phyloP scores from a whole-genome alignment of 2,888 invertebrate species.

The Cordilura impudica region DNA sequence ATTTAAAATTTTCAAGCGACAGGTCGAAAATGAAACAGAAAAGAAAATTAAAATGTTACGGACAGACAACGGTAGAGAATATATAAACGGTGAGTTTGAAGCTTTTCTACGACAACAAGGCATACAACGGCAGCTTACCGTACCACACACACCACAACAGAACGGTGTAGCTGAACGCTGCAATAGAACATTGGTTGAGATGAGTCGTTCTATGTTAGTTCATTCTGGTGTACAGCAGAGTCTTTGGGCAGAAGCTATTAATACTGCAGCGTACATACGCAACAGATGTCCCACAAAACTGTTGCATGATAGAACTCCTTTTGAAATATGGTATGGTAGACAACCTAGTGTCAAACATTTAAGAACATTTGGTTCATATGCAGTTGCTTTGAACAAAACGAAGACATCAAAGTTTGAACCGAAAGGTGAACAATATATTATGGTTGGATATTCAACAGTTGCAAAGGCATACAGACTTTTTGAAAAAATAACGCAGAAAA shows the following conservation, averaged over 20 bases:
- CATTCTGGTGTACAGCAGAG: too few species aligned
- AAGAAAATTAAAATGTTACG: constrained; percentile 7
- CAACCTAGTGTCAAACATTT: constrained; percentile 42
- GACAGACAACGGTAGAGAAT: constrained; percentile 4
- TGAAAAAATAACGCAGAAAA: not conserved
- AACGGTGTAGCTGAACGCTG: constrained; percentile 37
- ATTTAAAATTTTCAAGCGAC: constrained; percentile 37
- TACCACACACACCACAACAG: constrained; percentile 18
- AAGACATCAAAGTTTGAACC: constrained; percentile 23
- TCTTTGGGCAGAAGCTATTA: too few species aligned
- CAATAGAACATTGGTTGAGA: constrained; percentile 22
- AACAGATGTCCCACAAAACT: constrained; percentile 29
- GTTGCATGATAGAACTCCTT: constrained; percentile 9
- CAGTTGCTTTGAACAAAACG: too few species aligned
- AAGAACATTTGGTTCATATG: constrained; percentile 54
- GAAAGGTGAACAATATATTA: too few species aligned
- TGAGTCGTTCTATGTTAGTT: constrained; percentile 3
- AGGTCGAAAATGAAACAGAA: constrained; percentile 27
- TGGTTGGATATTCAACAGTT: too few species aligned
- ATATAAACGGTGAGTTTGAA: too few species aligned
- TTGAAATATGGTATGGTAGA: constrained; percentile 27
- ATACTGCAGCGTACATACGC: constrained; percentile 25
- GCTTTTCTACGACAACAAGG: too few species aligned
- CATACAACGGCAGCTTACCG: too few species aligned
- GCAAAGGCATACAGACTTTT: too few species aligned